Base-by-base conservation (phyloP, 23 tunicate genomes). In the Oikopleura albicans region DNA sequence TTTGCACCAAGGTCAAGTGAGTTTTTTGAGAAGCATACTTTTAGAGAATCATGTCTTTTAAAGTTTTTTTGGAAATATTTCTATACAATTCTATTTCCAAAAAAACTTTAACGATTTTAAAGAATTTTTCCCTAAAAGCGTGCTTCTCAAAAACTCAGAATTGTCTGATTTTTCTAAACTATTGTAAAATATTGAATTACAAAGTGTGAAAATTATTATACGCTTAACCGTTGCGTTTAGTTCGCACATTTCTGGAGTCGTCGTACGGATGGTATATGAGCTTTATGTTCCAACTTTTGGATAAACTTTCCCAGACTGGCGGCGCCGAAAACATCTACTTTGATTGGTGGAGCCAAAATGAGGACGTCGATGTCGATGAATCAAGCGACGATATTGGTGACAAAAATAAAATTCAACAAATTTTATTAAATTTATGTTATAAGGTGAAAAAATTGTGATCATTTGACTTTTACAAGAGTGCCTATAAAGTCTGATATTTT, bases 181-280 rank as follows among this genome's bases (percentile, higher is more conserved):
- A n/a, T n/a, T n/a, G n/a, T n/a, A n/a, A n/a, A n/a, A n/a, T n/a
- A n/a, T n/a, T n/a, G n/a, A n/a, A n/a, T n/a, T n/a, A n/a, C n/a
- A n/a, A n/a, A n/a, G n/a, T n/a, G n/a, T n/a, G n/a, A n/a, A n/a
- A n/a, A n/a, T n/a, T n/a, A n/a, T n/a, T n/a, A n/a, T n/a, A n/a
- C n/a, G n/a, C n/a, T n/a, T n/a, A n/a, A n/a, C n/a, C n/a, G n/a
- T n/a, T n/a, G n/a, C n/a, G 22, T 49, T 71, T 29, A 71, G 79
- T 71, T 2, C 79, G 79, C 28, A 16, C 35, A 37, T 71, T 71
- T 71, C 31, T 71, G 79, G 79, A 71, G 34, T 71, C 34, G 4
- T 16, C 79, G 33, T 71, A 71, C 37, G 79, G 79, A 16, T 71
- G 79, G 79, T 71, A 71, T 29, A 71, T 12, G 79, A 71, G 79